A percentile compares a stretch with the other conserved stretches of the same genome.
Conservation (phyloP, 2,797 vertebrate species). For the Lycodopsis pacificus region DNA sequence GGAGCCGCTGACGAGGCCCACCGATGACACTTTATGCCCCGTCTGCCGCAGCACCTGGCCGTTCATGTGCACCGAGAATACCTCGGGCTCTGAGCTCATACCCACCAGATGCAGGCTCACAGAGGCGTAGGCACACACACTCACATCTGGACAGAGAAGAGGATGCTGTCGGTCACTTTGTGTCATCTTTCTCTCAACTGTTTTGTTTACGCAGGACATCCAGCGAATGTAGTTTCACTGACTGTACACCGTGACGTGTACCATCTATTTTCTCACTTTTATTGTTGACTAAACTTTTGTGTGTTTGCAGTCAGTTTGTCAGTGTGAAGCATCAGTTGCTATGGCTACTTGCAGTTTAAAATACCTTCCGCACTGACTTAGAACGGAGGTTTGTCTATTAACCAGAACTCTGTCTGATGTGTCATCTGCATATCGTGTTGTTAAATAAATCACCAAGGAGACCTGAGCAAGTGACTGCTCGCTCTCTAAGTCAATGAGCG, state of each 20-base stretch:
- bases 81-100: conserved; percentile 93
- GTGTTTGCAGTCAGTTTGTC: not conserved
- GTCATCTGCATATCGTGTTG: not conserved
- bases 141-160: conserved; percentile 82
- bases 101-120: conserved; percentile 92
- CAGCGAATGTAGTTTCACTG: too few relatives aligned
- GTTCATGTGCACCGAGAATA: conserved; percentile 95
- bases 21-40: conserved; percentile 86
- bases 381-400: not conserved
- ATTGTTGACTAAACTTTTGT: not conserved
- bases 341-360: not conserved
- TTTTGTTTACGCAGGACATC: not conserved
- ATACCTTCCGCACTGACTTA: not conserved
- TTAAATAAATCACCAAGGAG: not conserved
- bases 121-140: conserved; percentile 85
- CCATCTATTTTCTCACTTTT: not conserved
- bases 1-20: conserved; percentile 89
- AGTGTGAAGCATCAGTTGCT: not conserved
- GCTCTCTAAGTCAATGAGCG: not conserved
- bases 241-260: not conserved
- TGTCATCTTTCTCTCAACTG: not conserved
- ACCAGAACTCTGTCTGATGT: conserved; percentile 4
- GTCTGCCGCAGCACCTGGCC: conserved; percentile 91
- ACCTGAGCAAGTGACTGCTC: not conserved
- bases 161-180: not conserved